Conservation (phyloP, 2,113 vertebrate genomes). For the Pelmatolapia mariae region DNA sequence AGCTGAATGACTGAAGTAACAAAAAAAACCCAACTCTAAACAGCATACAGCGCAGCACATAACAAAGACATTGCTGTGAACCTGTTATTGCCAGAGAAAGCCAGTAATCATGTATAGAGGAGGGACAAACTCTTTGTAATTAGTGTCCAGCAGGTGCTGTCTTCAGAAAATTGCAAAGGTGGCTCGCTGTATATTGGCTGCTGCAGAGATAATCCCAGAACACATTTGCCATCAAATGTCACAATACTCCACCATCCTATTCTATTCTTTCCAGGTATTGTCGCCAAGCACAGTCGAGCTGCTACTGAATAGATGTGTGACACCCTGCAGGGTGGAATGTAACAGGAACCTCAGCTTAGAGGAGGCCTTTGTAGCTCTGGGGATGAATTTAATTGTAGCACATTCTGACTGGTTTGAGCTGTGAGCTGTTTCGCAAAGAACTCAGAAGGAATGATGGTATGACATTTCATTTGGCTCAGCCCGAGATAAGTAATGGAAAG, state of each 20-base stretch:
- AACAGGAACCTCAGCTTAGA: constrained; percentile 34
- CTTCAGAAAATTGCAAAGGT: constrained; percentile 22
- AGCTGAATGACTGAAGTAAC: not conserved
- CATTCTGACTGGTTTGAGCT: constrained; percentile 17
- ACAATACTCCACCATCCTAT: constrained; percentile 29
- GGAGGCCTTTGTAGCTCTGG: constrained; percentile 26
- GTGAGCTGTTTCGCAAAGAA: not conserved
- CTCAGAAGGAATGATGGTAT: constrained; percentile 3
- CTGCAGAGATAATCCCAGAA: constrained; percentile 31
- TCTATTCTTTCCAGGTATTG: constrained; percentile 27
- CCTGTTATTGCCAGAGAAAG: not conserved
- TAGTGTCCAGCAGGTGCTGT: constrained; percentile 8
- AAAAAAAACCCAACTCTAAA: not conserved
- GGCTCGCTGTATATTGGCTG: not conserved
- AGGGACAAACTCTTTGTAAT: constrained; percentile 2
- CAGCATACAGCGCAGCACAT: not conserved
- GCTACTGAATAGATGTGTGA: constrained; percentile 28
- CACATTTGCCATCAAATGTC: constrained; percentile 37
- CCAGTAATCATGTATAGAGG: not conserved
- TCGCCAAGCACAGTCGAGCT: constrained; percentile 7
- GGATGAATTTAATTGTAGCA: constrained; percentile 47
- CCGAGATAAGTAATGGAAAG: constrained; percentile 48
- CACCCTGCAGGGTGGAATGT: constrained; percentile 25
- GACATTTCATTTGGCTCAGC: constrained; percentile 39
- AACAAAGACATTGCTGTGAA: not conserved